Conservation (phyloP, 2,797 vertebrate genomes). For the Cottoperca gobio region DNA sequence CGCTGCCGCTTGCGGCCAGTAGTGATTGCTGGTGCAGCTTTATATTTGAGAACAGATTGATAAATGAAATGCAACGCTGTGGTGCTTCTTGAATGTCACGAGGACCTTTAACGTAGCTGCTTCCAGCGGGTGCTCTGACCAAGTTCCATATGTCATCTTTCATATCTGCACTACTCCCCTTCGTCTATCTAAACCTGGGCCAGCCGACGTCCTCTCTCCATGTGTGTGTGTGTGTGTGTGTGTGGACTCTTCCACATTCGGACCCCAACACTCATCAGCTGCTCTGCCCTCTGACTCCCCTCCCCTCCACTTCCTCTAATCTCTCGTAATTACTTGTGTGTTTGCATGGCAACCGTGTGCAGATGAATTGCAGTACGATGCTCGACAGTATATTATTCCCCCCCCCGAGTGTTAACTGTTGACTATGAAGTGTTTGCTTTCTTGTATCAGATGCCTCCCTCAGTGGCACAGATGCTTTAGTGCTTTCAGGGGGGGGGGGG, state of each 20-base stretch:
- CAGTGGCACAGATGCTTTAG: constrained; percentile 27
- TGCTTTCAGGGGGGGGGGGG: not conserved
- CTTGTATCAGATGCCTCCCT: constrained; percentile 45
- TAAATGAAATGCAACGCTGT: constrained; percentile 19
- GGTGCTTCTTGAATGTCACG: constrained; percentile 28
- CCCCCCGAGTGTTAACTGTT: constrained; percentile 46
- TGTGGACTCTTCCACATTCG: constrained; percentile 31
- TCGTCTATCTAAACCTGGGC: constrained; percentile 31
- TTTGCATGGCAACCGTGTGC: constrained; percentile 66
- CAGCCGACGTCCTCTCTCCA: not conserved
- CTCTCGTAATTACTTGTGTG: constrained; percentile 65
- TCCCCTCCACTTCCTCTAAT: constrained; percentile 55
- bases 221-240: not conserved
- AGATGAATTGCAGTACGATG: constrained; percentile 50
- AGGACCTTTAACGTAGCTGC: constrained; percentile 13
- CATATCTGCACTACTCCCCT: constrained; percentile 61
- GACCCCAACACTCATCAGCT: constrained; percentile 34
- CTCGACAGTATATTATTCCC: constrained; percentile 33
- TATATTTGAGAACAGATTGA: constrained; percentile 41
- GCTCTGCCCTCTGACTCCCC: constrained; percentile 49
- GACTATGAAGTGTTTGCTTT: constrained; percentile 59
- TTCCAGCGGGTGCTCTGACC: constrained; percentile 33
- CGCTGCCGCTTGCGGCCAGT: constrained; percentile 16
- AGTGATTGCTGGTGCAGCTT: constrained; percentile 43
- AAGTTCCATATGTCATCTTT: constrained; percentile 68